Base-by-base conservation (phyloP, 2,888 invertebrate genomes). In the Drosophila cognata region DNA sequence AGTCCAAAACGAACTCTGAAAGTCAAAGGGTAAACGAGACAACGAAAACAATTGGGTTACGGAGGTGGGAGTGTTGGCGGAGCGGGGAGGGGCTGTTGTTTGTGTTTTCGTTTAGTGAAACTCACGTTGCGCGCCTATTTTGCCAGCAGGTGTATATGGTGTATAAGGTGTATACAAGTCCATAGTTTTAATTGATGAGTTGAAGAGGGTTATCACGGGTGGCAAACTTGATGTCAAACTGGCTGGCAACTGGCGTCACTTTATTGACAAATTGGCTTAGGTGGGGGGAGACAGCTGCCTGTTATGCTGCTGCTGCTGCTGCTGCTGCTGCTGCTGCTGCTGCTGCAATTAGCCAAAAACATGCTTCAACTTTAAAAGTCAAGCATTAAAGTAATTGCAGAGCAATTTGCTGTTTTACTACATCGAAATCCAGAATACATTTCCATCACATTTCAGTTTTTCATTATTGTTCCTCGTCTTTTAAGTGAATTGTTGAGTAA, bases 21-120 rank as follows among this genome's bases (percentile, higher is more conserved):
- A 85, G 85, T 85, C 88, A 85, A 85, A 88, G 85, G 85, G 85
- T 88, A 84, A 85, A 88, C 77, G 79, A 84, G 77, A 73, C 82
- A 82, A 69, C 82, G 68, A 77, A 79, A 83, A 81, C 84, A 84
- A 79, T 70, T 76, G 69, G 58, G 69, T 70, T 75, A 71, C 48
- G 29, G 35, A 2, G 61, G 63, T 43, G 51, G 43, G 11, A 6
- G 38, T 57, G 29, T 43, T 16, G 6, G 7, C 4, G 25, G 25
- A 63, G 25, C 8, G 25, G 25, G 16, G 16, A 8, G 46, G 21
- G 46, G 13, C 4, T 16, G 1, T 58, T 77, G 74, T 82, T 82
- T 79, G 78, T 64, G 82, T 74, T 75, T 79, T 71, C 71, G 60
- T 53, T 61, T 67, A 69, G 71, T 59, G 65, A 73, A 74, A 63